These are phyloP conservation scores for Archilochus colubris DNA, from an alignment of 2,113 vertebrate genomes.

Conservation along the genomic window DNA sequence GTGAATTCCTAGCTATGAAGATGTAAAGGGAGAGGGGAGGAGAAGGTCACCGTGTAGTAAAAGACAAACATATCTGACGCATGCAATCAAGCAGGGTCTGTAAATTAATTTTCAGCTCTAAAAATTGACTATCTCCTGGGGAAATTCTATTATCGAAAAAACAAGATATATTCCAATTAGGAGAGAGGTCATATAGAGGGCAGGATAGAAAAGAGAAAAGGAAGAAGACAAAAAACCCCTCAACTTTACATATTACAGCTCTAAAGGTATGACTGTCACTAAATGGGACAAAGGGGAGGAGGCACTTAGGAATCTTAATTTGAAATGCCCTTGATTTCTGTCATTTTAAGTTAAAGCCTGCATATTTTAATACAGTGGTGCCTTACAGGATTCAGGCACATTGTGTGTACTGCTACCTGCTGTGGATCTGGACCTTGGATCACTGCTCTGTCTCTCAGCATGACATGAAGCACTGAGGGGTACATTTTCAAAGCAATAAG, in stretches of 20 bases:
- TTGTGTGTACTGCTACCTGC: conserved; percentile 22
- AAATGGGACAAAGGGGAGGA: conserved; percentile 35
- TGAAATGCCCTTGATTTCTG: conserved; percentile 60
- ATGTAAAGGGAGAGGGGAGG: conserved; percentile 27
- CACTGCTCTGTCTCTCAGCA: conserved; percentile 55
- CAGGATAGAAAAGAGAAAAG: conserved; percentile 35
- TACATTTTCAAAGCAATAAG: conserved; percentile 36
- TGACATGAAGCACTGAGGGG: conserved; percentile 33
- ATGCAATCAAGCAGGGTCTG: conserved; percentile 29
- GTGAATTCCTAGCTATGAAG: conserved; percentile 18
- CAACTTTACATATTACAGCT: conserved; percentile 3
- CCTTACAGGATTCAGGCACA: conserved; percentile 24
- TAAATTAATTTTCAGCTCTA: conserved; percentile 72
- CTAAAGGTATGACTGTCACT: background rate
- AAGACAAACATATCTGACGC: conserved; percentile 65
- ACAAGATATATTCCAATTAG: conserved; percentile 70
- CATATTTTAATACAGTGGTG: conserved; percentile 50
- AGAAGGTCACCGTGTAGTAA: conserved; percentile 60
- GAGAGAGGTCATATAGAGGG: conserved; percentile 52
- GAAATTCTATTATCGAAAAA: conserved; percentile 72
- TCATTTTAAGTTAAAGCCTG: conserved; percentile 53
- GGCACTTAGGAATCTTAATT: conserved; percentile 15
- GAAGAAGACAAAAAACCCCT: background rate
- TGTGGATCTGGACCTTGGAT: conserved; percentile 56
- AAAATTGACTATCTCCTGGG: conserved; percentile 64